Conservation (phyloP, 2,113 vertebrate genomes). For the Genyomyrus donnyi region DNA sequence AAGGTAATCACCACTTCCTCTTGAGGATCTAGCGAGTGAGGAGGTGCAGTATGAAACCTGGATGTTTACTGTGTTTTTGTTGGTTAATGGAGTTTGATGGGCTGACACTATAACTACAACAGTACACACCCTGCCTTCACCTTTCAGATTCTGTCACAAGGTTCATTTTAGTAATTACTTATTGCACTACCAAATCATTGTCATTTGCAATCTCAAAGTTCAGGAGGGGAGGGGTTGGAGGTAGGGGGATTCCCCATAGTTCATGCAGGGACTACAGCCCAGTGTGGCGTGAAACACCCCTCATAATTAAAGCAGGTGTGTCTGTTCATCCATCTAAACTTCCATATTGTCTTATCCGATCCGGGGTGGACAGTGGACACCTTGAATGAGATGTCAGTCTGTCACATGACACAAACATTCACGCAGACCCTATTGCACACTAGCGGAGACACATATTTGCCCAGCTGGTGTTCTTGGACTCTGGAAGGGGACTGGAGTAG, state of each 20-base stretch:
- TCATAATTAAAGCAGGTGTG: not conserved
- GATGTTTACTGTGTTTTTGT: not conserved
- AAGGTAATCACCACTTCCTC: slow-evolving; percentile 63
- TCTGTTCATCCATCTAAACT: not conserved
- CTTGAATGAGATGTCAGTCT: not conserved
- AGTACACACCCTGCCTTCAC: not conserved
- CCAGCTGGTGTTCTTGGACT: not conserved
- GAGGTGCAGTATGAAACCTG: not conserved
- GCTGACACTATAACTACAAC: not conserved
- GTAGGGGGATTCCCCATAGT: not conserved
- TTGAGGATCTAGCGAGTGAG: not conserved
- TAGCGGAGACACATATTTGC: not conserved
- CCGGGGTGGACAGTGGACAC: not conserved
- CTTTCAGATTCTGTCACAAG: not conserved
- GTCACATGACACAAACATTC: not conserved
- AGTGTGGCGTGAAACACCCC: not conserved
- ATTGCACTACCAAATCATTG: not conserved
- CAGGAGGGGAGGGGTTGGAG: not conserved
- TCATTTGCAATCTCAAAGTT: not conserved
- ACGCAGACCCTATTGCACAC: not conserved
- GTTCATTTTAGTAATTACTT: not conserved
- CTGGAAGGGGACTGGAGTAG: not conserved
- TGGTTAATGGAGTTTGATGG: not conserved
- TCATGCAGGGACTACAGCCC: not conserved
- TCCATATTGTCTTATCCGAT: not conserved